phyloP scores from a whole-genome alignment of 2,888 invertebrate genomes.

The Stictocephala bisonia region DNA sequence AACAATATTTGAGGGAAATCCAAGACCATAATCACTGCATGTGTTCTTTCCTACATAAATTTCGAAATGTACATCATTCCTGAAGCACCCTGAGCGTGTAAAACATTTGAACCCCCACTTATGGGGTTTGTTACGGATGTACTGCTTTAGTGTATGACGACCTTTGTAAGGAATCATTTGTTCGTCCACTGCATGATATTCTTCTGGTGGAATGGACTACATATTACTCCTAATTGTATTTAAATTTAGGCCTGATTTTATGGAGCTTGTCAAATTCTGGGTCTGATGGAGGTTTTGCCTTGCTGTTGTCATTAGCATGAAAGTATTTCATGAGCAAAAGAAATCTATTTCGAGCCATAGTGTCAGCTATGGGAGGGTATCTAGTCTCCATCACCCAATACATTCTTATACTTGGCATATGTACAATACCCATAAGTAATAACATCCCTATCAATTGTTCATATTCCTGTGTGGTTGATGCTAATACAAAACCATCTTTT shows the following conservation, averaged over 20 bases:
- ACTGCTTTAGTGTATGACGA: slow-evolving; percentile 51
- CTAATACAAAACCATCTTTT: slow-evolving; percentile 22
- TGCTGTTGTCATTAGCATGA: slow-evolving; percentile 44
- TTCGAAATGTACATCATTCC: slow-evolving; percentile 54
- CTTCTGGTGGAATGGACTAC: slow-evolving; percentile 53
- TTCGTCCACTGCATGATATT: slow-evolving; percentile 58
- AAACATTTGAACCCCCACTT: slow-evolving; percentile 51
- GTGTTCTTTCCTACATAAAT: background rate
- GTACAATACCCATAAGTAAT: slow-evolving; percentile 39
- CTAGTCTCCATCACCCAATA: slow-evolving; percentile 45
- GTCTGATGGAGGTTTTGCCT: slow-evolving; percentile 43
- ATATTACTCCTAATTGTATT: slow-evolving; percentile 47
- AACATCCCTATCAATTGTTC: slow-evolving; percentile 38
- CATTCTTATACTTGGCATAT: slow-evolving; percentile 31
- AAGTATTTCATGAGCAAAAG: slow-evolving; percentile 43
- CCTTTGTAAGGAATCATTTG: slow-evolving; percentile 60
- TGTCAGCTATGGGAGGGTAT: slow-evolving; percentile 46
- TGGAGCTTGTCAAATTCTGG: slow-evolving; percentile 51
- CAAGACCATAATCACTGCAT: background rate
- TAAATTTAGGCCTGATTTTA: slow-evolving; percentile 54
- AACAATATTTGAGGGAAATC: background rate
- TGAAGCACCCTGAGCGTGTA: slow-evolving; percentile 36
- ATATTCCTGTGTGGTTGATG: slow-evolving; percentile 3
- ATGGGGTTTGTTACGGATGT: slow-evolving; percentile 45
- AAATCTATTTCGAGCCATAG: slow-evolving; percentile 47